Evolutionary conservation across 1,140 invertebrate genomes (phyloP).

Genomic region (Aricia agestis): DNA sequence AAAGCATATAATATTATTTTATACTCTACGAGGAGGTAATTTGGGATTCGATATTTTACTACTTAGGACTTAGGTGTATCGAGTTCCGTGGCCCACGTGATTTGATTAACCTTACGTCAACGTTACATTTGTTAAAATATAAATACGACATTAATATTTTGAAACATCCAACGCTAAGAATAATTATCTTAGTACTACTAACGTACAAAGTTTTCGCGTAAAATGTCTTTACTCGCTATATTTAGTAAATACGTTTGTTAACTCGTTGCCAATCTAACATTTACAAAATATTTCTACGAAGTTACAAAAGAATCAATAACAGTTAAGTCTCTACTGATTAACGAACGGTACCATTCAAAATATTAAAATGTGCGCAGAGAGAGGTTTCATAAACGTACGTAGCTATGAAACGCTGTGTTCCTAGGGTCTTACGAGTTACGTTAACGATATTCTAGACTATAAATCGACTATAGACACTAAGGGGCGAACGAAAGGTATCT

Average conservation of each 20-base stretch:
- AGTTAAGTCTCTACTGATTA: not conserved
- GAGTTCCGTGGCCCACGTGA: not conserved
- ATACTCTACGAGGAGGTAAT: slow-evolving; percentile 5
- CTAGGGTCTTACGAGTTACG: slow-evolving; percentile 14
- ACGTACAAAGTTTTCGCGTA: not conserved
- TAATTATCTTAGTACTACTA: not conserved
- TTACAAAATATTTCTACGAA: slow-evolving; percentile 4
- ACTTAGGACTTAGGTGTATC: not conserved
- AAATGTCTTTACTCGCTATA: not conserved
- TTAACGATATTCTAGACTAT: slow-evolving; percentile 31
- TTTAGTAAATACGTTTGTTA: slow-evolving; percentile 7
- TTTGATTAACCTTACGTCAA: slow-evolving; percentile 5
- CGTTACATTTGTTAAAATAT: not conserved
- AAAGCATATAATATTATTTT: not conserved
- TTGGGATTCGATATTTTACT: slow-evolving; percentile 5
- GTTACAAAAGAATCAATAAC: not conserved
- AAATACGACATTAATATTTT: slow-evolving; percentile 7
- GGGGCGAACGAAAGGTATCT: slow-evolving; percentile 56
- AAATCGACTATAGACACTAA: slow-evolving; percentile 37
- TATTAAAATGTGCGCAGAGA: slow-evolving; percentile 18
- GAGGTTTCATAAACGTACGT: slow-evolving; percentile 21
- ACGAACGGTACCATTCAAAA: slow-evolving; percentile 17
- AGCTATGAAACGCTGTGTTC: slow-evolving; percentile 22
- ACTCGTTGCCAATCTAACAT: slow-evolving; percentile 8
- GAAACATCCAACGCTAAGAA: slow-evolving; percentile 3